Conservation (phyloP, 2,113 vertebrate species). For the Mugil cephalus region DNA sequence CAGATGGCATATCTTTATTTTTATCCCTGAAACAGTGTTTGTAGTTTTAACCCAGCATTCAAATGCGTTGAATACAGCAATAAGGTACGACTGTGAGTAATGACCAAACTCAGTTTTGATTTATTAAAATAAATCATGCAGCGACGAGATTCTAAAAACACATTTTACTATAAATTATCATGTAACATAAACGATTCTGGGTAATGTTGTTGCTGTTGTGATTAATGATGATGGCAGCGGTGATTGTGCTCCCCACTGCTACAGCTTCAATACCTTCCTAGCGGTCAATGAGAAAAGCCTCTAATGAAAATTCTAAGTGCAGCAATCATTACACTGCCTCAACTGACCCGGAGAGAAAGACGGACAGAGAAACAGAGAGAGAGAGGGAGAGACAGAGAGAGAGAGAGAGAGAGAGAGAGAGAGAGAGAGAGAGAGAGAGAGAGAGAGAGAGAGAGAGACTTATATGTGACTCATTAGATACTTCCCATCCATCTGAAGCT, state of each 20-base stretch:
- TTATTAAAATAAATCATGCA: too few species aligned
- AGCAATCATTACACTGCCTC: constrained; percentile 31
- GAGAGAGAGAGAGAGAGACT: not conserved
- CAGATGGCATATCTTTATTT: too few species aligned
- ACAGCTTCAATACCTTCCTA: constrained; percentile 13
- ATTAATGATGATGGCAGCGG: constrained; percentile 7
- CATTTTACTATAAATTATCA: too few species aligned
- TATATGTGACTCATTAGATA: constrained; percentile 4
- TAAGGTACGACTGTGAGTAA: too few species aligned
- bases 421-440: not conserved
- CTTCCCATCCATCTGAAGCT: constrained; percentile 11
- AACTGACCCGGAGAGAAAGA: constrained; percentile 15
- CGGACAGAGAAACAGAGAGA: too few species aligned
- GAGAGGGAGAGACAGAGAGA: not conserved
- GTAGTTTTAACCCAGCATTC: too few species aligned
- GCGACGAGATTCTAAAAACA: not conserved
- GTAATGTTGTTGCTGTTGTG: constrained; percentile 4
- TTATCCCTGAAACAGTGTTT: too few species aligned
- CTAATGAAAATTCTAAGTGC: constrained; percentile 26
- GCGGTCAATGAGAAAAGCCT: constrained; percentile 19
- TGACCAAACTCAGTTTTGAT: too few species aligned
- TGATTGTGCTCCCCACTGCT: constrained; percentile 3
- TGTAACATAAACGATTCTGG: constrained; percentile 7
- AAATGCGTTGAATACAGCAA: too few species aligned
- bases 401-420: not conserved